Conservation (phyloP, 1,140 invertebrate genomes). For the Asbolus verrucosus region DNA sequence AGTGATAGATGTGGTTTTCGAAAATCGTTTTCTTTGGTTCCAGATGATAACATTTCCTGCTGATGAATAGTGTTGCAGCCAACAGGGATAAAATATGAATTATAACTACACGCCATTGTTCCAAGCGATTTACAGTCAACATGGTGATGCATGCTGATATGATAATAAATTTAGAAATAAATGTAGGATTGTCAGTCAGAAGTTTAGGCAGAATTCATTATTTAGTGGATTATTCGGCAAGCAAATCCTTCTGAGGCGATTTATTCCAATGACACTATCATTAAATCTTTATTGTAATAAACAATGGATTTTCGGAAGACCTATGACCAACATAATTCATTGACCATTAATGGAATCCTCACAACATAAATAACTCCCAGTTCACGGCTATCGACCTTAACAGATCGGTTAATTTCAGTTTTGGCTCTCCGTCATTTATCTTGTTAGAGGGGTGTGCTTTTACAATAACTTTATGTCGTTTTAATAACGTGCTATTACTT, state of each 20-base stretch:
- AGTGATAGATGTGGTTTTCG: no score
- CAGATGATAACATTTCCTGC: no score
- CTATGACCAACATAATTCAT: slow-evolving; percentile 25
- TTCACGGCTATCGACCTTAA: slow-evolving; percentile 29
- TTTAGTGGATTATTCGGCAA: neutral
- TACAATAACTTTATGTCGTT: slow-evolving; percentile 27
- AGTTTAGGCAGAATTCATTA: neutral
- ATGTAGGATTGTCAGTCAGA: no score
- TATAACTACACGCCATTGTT: no score
- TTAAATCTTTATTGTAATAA: slow-evolving; percentile 34
- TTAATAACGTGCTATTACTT: no score
- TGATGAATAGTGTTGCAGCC: no score
- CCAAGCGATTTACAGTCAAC: no score
- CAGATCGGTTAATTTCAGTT: slow-evolving; percentile 32
- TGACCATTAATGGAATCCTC: slow-evolving; percentile 27
- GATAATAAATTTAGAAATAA: no score
- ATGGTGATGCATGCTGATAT: no score
- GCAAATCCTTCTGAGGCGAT: slow-evolving; percentile 1
- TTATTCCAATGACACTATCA: slow-evolving; percentile 19
- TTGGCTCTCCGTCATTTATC: slow-evolving; percentile 23
- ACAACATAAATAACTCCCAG: slow-evolving; percentile 27
- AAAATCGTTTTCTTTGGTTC: no score
- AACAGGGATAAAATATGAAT: no score
- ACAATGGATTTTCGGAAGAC: slow-evolving; percentile 27
- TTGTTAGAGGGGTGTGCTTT: slow-evolving; percentile 27